Conservation (phyloP, 2,797 vertebrate species). For the Erpetoichthys calabaricus region DNA sequence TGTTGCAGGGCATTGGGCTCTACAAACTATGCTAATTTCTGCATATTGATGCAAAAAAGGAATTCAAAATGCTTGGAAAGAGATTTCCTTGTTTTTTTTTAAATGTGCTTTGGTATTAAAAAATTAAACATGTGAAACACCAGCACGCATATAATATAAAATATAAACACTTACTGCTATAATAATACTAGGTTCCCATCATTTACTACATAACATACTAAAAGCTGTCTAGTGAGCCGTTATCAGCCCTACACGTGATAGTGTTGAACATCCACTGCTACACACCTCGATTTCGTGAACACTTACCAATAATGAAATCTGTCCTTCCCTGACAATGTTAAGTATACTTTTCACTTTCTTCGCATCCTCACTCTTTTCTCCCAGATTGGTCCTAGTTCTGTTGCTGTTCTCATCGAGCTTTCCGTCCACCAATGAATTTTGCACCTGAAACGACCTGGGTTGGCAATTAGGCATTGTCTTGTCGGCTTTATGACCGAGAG, state of each 20-base stretch:
- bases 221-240: no score
- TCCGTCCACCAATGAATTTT: slow-evolving; percentile 24
- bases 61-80: no score
- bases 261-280: no score
- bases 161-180: no score
- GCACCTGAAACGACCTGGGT: slow-evolving; percentile 52
- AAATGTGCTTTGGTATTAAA: no score
- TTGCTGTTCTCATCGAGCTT: slow-evolving; percentile 46
- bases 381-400: slow-evolving; percentile 43
- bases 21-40: slow-evolving; percentile 2
- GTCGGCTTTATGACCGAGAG: slow-evolving; percentile 45
- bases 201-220: no score
- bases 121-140: no score
- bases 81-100: no score
- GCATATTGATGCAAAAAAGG: not conserved
- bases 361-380: slow-evolving; percentile 58
- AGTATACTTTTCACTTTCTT: slow-evolving; percentile 89
- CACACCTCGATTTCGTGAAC: not conserved
- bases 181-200: no score
- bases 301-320: slow-evolving; percentile 78
- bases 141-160: no score
- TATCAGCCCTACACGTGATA: no score
- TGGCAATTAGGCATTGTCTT: slow-evolving; percentile 45
- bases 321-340: slow-evolving; percentile 87
- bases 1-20: slow-evolving; percentile 24